phyloP scores from a whole-genome alignment of 2,888 invertebrate genomes.

The Lymantria dispar region DNA sequence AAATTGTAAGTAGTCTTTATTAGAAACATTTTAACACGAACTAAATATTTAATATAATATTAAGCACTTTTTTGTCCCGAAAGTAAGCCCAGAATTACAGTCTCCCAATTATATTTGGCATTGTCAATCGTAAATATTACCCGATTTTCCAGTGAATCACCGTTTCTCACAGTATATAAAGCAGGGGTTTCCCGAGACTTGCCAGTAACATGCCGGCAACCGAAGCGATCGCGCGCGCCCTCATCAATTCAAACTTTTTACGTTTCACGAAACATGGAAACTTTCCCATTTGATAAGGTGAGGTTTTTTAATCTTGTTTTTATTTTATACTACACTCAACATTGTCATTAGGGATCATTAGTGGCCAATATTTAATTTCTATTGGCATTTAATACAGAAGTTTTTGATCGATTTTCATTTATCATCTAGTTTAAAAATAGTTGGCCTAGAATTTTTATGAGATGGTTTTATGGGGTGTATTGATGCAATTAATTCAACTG shows the following conservation, averaged over 20 bases:
- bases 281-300: conserved; percentile 54
- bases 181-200: conserved; percentile 47
- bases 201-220: conserved; percentile 37
- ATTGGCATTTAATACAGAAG: conserved; percentile 9
- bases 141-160: conserved; percentile 45
- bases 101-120: conserved; percentile 11
- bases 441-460: conserved; percentile 11
- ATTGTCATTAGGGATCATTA: conserved; percentile 11
- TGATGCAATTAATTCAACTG: neutral
- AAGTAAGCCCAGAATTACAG: neutral
- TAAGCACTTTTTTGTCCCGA: neutral
- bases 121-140: conserved; percentile 13
- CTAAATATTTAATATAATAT: neutral
- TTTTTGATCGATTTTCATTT: conserved; percentile 30
- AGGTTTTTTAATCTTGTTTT: conserved; percentile 34
- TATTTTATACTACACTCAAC: neutral
- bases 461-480: neutral
- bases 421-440: conserved; percentile 29
- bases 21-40: too few species aligned
- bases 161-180: conserved; percentile 53
- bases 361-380: conserved; percentile 8
- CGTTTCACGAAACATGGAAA: conserved; percentile 51
- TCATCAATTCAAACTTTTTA: conserved; percentile 63
- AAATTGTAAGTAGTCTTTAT: too few species aligned
- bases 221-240: conserved; percentile 32